Evolutionary conservation across 2,888 invertebrate species (phyloP).

Genomic region (Zootermopsis nevadensis): DNA sequence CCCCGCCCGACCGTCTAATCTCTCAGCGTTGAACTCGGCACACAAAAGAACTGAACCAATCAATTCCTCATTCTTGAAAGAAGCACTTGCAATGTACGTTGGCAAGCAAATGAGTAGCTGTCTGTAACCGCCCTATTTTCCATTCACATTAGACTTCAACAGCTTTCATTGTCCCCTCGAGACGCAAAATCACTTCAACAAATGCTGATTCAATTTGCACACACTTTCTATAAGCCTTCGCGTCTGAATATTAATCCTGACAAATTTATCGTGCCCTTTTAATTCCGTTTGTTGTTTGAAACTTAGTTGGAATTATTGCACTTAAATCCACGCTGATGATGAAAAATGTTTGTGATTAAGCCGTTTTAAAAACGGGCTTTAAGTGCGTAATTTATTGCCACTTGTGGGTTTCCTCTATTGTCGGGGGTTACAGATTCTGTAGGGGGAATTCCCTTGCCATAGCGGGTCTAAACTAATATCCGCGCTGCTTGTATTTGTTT

Average conservation of each 20-base stretch:
- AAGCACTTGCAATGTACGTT: too few species aligned
- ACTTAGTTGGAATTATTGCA: neutral
- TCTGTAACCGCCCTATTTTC: neutral
- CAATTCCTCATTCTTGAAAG: too few species aligned
- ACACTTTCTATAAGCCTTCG: neutral
- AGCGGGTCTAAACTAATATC: neutral
- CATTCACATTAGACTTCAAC: neutral
- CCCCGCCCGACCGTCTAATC: too few species aligned
- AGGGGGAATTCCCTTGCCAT: neutral
- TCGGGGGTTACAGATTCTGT: neutral
- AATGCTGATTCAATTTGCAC: neutral
- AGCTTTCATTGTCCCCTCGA: neutral
- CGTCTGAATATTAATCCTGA: conserved; percentile 3
- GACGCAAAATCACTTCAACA: neutral
- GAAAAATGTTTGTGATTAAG: neutral
- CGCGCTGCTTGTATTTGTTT: neutral
- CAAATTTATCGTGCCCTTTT: neutral
- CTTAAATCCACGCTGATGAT: neutral
- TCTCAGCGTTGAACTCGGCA: too few species aligned
- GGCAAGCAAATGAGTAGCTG: too few species aligned
- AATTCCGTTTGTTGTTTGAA: neutral
- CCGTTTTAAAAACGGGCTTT: neutral
- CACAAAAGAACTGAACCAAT: too few species aligned
- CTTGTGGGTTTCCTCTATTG: neutral
- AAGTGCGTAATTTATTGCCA: conserved; percentile 7